Percentiles rank a stretch among this genome's conserved stretches.
Conservation (phyloP, 2,797 vertebrate genomes). For the Limnodromus scolopaceus region DNA sequence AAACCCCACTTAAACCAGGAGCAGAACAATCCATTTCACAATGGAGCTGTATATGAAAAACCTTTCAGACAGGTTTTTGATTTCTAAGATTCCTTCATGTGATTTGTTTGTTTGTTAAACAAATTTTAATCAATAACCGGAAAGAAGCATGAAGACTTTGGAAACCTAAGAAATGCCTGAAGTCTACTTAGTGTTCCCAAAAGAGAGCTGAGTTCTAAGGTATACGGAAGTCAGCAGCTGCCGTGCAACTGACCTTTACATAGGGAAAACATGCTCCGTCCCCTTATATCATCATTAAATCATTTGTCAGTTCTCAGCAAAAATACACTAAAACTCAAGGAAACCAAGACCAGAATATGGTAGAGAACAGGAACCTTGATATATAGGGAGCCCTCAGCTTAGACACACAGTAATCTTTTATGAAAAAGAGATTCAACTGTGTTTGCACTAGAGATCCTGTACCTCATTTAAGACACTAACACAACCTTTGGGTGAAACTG, state of each 20-base stretch:
- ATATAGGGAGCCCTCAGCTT: not conserved
- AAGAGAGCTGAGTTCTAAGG: not conserved
- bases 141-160: not conserved
- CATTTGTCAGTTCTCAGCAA: not conserved
- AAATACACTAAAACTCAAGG: not conserved
- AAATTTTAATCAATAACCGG: not conserved
- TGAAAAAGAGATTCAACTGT: not conserved
- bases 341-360: not conserved
- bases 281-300: not conserved
- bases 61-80: not conserved
- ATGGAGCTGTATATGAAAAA: not conserved
- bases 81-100: not conserved
- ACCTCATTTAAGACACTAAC: not conserved
- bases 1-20: not conserved
- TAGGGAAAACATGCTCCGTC: not conserved
- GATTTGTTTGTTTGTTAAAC: not conserved
- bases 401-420: not conserved
- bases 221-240: not conserved
- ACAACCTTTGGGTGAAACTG: not conserved
- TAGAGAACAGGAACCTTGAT: not conserved
- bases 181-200: not conserved
- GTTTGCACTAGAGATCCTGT: not conserved
- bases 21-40: not conserved
- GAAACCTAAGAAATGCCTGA: not conserved
- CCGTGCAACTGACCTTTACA: accelerated